Evolutionary conservation across 2,888 invertebrate genomes (phyloP), one percentile per base, ranked within the genome.

Genomic region (Luperina nickerlii): DNA sequence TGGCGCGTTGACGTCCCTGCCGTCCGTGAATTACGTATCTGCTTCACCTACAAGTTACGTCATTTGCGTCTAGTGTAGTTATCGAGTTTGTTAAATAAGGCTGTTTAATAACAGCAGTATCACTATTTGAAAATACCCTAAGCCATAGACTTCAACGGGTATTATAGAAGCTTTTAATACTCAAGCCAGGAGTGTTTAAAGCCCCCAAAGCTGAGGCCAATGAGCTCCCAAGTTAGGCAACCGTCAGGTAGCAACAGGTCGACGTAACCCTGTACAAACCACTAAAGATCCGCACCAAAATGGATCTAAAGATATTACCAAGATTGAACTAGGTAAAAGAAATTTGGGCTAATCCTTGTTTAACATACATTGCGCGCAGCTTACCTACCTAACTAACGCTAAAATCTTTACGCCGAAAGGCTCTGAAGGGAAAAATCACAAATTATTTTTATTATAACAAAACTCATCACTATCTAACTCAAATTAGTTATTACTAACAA

Each of bases 191-290:
- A 74, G 68, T 86, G 67, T 72, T 48, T 71, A 57, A 83, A 83
- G 74, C 73, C 27, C 15, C 51, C 38, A 66, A 74, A 82, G 69
- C 82, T 77, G 63, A 66, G 63, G 68, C 75, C 75, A 77, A 79
- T 79, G 69, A 78, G 79, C 60, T 65, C 9, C 45, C n/a, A 78
- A 85, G 76, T 82, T 74, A 71, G 57, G 48, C 45, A 73, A 54
- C 72, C 72, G 62, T 45, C 76, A 82, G 78, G 76, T 72, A 78
- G 83, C 86, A 88, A 86, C 81, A 87, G 83, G 87, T 87, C 69
- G 65, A 74, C 15, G 67, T 72, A 62, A 83, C 62, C 74, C 63
- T 38, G 24, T 62, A 73, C 76, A 80, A 76, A 80, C 76, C 67
- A 67, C 79, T 83, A 78, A 81, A 81, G 67, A 79, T 51, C n/a